Evolutionary conservation across 2,888 invertebrate genomes (phyloP).

Genomic region (Dendrolimus houi): DNA sequence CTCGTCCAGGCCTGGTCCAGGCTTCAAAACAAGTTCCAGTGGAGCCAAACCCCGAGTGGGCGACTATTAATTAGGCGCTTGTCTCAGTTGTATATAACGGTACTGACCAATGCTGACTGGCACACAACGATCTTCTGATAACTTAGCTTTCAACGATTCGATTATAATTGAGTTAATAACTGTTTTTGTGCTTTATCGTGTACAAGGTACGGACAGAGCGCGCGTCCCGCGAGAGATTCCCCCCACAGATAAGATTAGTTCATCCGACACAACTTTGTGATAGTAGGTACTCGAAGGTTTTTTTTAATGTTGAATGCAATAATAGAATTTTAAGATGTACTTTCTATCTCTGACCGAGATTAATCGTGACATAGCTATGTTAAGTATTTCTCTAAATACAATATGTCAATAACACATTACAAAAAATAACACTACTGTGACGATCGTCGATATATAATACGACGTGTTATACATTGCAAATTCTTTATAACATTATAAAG

Average conservation of each 20-base stretch:
- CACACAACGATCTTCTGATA: slow-evolving; percentile 58
- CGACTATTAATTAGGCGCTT: slow-evolving; percentile 61
- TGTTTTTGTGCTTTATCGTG: slow-evolving; percentile 2
- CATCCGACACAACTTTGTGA: slow-evolving; percentile 24
- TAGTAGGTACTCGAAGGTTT: slow-evolving; percentile 18
- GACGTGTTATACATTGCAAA: no score
- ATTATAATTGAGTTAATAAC: slow-evolving; percentile 42
- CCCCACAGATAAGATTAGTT: slow-evolving; percentile 29
- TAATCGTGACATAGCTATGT: not conserved
- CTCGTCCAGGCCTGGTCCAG: slow-evolving; percentile 29
- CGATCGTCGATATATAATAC: no score
- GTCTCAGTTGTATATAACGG: slow-evolving; percentile 36
- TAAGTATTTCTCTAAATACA: no score
- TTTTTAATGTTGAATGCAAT: slow-evolving; percentile 5
- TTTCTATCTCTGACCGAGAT: not conserved
- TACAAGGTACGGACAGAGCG: not conserved
- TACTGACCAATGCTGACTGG: slow-evolving; percentile 31
- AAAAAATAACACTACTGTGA: no score
- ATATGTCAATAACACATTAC: no score
- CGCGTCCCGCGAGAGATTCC: slow-evolving; percentile 18
- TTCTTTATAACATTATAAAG: no score
- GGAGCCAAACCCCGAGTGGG: slow-evolving; percentile 35
- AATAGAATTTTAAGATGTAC: not conserved
- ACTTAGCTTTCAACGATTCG: slow-evolving; percentile 45
- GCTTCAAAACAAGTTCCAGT: slow-evolving; percentile 45